Evolutionary conservation across 64 coral and sea anemone species (phyloP).

Genomic region (Astreopora myriophthalma): DNA sequence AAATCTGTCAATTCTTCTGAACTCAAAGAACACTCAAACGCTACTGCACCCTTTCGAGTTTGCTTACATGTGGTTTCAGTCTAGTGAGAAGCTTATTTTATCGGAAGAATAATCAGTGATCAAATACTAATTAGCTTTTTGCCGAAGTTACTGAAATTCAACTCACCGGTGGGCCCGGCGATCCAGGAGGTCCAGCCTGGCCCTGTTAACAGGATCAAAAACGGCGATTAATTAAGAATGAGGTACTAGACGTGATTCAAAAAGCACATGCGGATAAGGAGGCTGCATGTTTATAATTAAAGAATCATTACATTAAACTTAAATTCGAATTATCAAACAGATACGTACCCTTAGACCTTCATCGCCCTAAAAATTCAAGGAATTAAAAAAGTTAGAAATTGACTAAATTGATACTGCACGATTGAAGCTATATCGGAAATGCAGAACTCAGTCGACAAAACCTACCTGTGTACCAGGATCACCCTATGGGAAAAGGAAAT

Average conservation of each 20-base stretch:
- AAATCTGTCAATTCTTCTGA: too few species aligned
- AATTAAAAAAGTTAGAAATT: neutral
- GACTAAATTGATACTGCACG: neutral
- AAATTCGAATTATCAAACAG: neutral
- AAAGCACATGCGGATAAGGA: too few species aligned
- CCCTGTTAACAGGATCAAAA: conserved; percentile 23
- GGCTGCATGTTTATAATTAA: too few species aligned
- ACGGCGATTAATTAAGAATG: neutral
- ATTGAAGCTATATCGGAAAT: neutral
- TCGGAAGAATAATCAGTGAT: too few species aligned
- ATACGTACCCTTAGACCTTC: conserved; percentile 35
- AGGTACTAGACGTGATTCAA: too few species aligned
- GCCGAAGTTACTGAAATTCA: too few species aligned
- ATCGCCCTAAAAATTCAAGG: neutral
- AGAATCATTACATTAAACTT: neutral
- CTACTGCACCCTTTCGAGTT: too few species aligned
- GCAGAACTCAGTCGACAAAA: neutral
- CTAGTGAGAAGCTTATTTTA: too few species aligned
- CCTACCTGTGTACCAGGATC: conserved; percentile 38
- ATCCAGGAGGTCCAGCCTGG: conserved; percentile 35
- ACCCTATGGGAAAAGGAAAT: neutral
- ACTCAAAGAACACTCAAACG: too few species aligned
- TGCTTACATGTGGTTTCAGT: too few species aligned
- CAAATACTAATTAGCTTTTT: too few species aligned
- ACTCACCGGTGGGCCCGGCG: conserved; percentile 61